Conservation (phyloP, 2,113 vertebrate genomes). For the Lycaon pictus region DNA sequence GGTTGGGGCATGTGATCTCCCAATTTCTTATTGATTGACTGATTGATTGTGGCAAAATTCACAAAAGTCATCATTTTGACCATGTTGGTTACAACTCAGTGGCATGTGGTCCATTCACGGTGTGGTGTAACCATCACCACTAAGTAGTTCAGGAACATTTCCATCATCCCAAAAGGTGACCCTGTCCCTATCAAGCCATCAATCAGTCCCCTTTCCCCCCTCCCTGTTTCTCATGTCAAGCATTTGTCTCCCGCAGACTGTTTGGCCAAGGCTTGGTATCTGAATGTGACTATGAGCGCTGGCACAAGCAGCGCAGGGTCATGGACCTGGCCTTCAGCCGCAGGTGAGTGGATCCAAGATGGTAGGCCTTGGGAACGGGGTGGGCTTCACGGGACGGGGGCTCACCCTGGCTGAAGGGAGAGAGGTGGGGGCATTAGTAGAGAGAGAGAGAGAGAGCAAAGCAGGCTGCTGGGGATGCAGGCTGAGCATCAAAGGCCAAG, state of each 20-base stretch:
- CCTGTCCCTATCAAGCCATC: fast-evolving
- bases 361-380: fast-evolving
- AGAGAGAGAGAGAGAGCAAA: not conserved
- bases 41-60: not conserved
- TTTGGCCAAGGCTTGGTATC: constrained; percentile 92
- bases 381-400: not conserved
- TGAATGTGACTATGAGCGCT: constrained; percentile 89
- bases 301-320: constrained; percentile 93
- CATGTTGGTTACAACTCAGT: fast-evolving
- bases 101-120: fast-evolving
- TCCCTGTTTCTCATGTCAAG: not conserved
- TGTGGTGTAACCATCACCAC: fast-evolving
- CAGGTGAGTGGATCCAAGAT: constrained; percentile 82
- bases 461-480: fast-evolving
- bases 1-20: fast-evolving
- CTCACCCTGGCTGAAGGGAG: not conserved
- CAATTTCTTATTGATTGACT: too few relatives aligned
- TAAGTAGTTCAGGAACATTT: not conserved
- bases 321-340: constrained; percentile 95
- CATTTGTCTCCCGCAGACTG: constrained; percentile 86
- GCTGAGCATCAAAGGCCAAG: not conserved
- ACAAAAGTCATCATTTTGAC: fast-evolving
- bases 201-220: fast-evolving
- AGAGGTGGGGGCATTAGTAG: too few relatives aligned
- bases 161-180: fast-evolving